phyloP scores from a whole-genome alignment of 1,140 invertebrate genomes.

The Drosophila oshimai region DNA sequence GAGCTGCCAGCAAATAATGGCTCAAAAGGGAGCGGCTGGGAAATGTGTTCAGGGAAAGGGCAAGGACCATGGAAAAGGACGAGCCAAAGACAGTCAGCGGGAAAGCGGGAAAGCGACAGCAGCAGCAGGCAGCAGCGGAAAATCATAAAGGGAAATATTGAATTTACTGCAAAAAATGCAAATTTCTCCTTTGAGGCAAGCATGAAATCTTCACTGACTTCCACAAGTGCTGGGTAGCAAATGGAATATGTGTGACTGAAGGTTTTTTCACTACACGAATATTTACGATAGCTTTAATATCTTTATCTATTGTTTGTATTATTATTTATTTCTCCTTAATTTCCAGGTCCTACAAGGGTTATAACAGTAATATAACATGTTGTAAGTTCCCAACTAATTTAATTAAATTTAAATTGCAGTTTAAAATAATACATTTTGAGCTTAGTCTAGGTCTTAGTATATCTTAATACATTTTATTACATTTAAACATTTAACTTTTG shows the following conservation, averaged over 20 bases:
- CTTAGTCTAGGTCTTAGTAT: no score
- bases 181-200: conserved; percentile 56
- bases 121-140: conserved; percentile 34
- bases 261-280: no score
- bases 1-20: conserved; percentile 41
- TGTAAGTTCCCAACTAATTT: no score
- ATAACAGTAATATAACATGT: no score
- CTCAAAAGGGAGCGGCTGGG: conserved; percentile 9
- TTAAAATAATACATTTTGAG: no score
- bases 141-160: conserved; percentile 79
- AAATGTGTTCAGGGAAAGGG: background rate
- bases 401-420: no score
- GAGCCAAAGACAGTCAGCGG: background rate
- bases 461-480: no score
- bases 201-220: conserved; percentile 14
- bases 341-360: no score
- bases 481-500: no score
- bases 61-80: background rate
- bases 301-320: no score
- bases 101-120: conserved; percentile 2
- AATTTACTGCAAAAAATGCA: conserved; percentile 77
- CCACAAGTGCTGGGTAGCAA: background rate
- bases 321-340: no score
- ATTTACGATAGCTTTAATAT: no score
- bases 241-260: background rate